phyloP scores from a whole-genome alignment of 2,888 invertebrate genomes.

The Stenchaetothrips biformis region DNA sequence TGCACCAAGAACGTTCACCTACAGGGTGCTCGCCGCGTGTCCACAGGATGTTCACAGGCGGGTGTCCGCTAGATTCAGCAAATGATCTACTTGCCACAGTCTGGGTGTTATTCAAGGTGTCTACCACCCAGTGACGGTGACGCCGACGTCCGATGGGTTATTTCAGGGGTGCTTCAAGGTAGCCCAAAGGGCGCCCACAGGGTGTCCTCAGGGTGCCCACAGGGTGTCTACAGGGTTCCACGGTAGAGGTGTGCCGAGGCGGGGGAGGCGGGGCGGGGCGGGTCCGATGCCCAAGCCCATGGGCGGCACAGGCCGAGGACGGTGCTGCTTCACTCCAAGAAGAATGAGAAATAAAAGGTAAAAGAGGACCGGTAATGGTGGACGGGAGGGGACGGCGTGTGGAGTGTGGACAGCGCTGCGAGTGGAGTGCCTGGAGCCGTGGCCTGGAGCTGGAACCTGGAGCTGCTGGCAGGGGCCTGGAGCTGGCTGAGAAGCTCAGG shows the following conservation, averaged over 20 bases:
- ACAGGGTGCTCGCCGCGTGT: too few relatives aligned
- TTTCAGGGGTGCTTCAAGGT: too few relatives aligned
- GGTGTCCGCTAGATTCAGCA: too few relatives aligned
- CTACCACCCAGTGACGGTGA: too few relatives aligned
- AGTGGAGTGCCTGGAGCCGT: background rate
- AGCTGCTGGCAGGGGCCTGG: too few relatives aligned
- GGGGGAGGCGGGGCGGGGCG: background rate
- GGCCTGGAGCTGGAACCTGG: background rate
- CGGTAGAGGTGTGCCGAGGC: background rate
- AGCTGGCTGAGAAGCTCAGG: background rate
- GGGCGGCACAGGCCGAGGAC: background rate
- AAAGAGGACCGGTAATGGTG: constrained; percentile 10
- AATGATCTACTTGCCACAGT: too few relatives aligned
- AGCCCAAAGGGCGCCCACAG: background rate
- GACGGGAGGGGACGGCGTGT: background rate
- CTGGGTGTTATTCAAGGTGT: too few relatives aligned
- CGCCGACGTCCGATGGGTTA: too few relatives aligned
- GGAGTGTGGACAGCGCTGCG: background rate
- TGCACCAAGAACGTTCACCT: too few relatives aligned
- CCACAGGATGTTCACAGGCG: too few relatives aligned
- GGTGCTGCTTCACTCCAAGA: constrained; percentile 6
- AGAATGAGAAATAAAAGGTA: constrained; percentile 23
- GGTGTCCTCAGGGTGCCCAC: constrained; percentile 13
- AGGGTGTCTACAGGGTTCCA: too few relatives aligned
- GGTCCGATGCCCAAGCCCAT: background rate